Evolutionary conservation across 2,797 vertebrate species (phyloP), one percentile per base, ranked within the genome.

Genomic region (Galagoides demidoff): DNA sequence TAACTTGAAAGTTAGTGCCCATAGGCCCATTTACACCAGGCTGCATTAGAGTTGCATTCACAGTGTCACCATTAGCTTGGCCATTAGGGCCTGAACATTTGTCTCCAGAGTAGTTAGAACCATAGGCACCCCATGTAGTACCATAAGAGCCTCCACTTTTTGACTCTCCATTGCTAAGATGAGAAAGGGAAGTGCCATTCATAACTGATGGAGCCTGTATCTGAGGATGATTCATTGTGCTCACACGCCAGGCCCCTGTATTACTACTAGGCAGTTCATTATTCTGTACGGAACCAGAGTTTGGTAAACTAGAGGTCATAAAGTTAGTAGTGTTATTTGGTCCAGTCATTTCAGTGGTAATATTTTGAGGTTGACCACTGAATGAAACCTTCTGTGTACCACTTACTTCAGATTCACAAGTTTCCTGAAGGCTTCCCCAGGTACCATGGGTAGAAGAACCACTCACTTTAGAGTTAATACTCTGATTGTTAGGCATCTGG

Each of bases 291-390:
- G 99, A 99, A 99, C 99, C 99, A 98, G 99, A 99, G 99, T 99
- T 99, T 99, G 99, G 99, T 99, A 99, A 99, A 99, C 99, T 99
- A 99, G 99, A 99, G 99, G 99, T 99, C 99, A 99, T 99, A 99
- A 99, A 99, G 99, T 99, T 99, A 99, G 99, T 99, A 99, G 99
- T 99, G 99, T 99, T 99, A 99, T 99, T 99, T 99, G 99, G 99
- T 99, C 99, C 99, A 98, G 99, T 99, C 98, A 99, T 98, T 99
- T 99, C 99, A 99, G 99, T 99, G 99, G 99, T 99, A 98, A 99
- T 99, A 99, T 99, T 99, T 98, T 99, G 99, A 99, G 99, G 99
- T 98, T 99, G 99, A 98, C 99, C 99, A 98, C 99, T 99, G 99
- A 99, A 99, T 98, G 99, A 99, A 99, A 99, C 99, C 98, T 99